Evolutionary conservation across 2,888 invertebrate genomes (phyloP).

Genomic region (Eretmocerus hayati): DNA sequence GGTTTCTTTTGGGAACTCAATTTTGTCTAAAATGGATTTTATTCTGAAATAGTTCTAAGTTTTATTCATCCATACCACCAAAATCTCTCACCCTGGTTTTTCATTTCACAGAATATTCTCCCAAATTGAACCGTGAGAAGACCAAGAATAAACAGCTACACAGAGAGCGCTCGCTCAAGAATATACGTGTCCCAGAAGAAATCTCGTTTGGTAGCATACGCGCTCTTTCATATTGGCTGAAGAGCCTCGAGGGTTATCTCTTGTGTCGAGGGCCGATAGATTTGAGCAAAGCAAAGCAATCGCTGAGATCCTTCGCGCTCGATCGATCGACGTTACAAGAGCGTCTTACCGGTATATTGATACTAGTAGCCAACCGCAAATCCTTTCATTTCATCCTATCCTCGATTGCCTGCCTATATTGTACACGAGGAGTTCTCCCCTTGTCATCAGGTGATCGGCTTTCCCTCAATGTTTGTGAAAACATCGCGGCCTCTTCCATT

Average conservation of each 20-base stretch:
- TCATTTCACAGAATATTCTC: no score
- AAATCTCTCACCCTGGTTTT: no score
- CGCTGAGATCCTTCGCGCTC: constrained; percentile 10
- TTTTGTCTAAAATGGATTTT: no score
- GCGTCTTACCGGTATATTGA: constrained; percentile 34
- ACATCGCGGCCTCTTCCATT: constrained; percentile 28
- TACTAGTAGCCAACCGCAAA: constrained; percentile 35
- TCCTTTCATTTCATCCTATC: constrained; percentile 26
- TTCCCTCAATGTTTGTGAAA: constrained; percentile 31
- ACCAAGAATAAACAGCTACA: no score
- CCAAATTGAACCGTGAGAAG: no score
- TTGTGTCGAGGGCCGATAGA: constrained; percentile 17
- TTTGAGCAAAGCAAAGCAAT: not conserved
- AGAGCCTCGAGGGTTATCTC: constrained; percentile 6
- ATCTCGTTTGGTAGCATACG: no score
- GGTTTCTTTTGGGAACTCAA: no score
- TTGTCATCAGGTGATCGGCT: not conserved
- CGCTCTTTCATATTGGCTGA: constrained; percentile 9
- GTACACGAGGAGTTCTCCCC: not conserved
- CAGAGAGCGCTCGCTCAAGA: no score
- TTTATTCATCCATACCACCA: no score
- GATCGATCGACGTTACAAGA: not conserved
- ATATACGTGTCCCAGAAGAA: no score
- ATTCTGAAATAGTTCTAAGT: no score
- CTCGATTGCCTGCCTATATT: not conserved